Evolutionary conservation across 2,888 invertebrate species (phyloP), one percentile per base, ranked within the genome.

Genomic region (Oxystoma pomonae): DNA sequence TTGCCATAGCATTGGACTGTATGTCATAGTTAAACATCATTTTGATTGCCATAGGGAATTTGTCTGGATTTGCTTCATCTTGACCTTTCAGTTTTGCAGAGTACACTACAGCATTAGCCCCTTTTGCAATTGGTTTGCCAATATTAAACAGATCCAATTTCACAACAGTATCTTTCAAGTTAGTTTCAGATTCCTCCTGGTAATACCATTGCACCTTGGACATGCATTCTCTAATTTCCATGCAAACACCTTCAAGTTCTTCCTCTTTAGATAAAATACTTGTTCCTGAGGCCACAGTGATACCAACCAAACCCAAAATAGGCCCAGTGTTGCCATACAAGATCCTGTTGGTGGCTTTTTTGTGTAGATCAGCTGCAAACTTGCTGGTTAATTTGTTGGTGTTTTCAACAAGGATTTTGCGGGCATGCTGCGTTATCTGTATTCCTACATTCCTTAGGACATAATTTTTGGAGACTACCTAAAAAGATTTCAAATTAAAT

Each of bases 11-110:
- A 77, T 90, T 91, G 17, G 92, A 92, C 75, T 91, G 91, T 1
- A 90, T 89, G 70, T 91, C 90, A 75, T 94, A 95, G 78, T 95
- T 95, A 74, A 94, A 95, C 90, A 95, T 91, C 88, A 95, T 91
- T 81, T 95, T 95, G 17, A 95, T 81, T 3, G 94, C 94, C 67
- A 94, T 77, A 0, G 89, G 88, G 78, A 85, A 89, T 20, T 74
- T 70, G 9, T 72, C 69, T 53, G 60, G 17, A 9, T 60, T 49
- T 50, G 49, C 55, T 62, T 66, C 57, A 62, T 66, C 67, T 63
- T 67, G 62, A 71, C 71, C 68, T 83, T 84, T 60, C 59, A 85
- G 80, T 62, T 83, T 83, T 1, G 90, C 90, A 1, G 88, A 85
- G 77, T 92, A 91, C 1, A 94, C 91, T 21, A 90, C 91, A 20